Percentiles rank a stretch among this genome's conserved stretches.
Evolutionary conservation across 2,113 vertebrate species (phyloP).

Genomic region (Lontra canadensis): DNA sequence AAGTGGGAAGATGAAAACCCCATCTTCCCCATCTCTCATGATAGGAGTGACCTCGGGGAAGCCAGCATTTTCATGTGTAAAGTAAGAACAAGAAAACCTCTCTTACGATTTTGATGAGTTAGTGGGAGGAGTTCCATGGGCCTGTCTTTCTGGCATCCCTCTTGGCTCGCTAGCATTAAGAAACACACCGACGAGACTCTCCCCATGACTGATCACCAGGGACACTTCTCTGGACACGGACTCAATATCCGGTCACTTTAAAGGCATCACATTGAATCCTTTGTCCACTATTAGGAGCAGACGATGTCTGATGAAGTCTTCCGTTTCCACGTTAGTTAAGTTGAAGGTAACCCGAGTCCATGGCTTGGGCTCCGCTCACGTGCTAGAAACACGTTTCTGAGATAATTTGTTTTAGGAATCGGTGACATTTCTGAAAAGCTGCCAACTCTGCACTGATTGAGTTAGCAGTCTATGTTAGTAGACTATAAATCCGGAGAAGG

Average conservation of each 20-base stretch:
- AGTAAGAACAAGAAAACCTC: background rate
- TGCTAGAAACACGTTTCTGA: background rate
- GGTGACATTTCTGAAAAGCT: background rate
- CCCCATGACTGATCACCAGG: background rate
- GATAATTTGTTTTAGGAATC: background rate
- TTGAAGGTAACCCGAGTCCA: background rate
- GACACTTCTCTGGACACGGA: background rate
- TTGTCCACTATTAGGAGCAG: background rate
- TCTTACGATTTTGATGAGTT: background rate
- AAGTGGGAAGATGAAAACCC: too few relatives aligned
- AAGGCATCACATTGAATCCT: background rate
- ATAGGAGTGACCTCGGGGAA: background rate
- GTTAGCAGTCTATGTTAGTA: background rate
- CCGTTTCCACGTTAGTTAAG: background rate
- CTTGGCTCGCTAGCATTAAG: background rate
- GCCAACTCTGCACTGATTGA: background rate
- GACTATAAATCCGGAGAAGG: background rate
- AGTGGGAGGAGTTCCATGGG: background rate
- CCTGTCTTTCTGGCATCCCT: background rate
- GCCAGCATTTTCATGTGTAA: background rate
- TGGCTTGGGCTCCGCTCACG: background rate
- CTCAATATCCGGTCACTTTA: background rate
- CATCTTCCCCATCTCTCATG: background rate
- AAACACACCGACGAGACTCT: background rate
- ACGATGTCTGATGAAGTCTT: background rate